These are phyloP conservation scores for Sciurus niger DNA, from an alignment of 2,113 vertebrate genomes.

Conservation along the genomic window DNA sequence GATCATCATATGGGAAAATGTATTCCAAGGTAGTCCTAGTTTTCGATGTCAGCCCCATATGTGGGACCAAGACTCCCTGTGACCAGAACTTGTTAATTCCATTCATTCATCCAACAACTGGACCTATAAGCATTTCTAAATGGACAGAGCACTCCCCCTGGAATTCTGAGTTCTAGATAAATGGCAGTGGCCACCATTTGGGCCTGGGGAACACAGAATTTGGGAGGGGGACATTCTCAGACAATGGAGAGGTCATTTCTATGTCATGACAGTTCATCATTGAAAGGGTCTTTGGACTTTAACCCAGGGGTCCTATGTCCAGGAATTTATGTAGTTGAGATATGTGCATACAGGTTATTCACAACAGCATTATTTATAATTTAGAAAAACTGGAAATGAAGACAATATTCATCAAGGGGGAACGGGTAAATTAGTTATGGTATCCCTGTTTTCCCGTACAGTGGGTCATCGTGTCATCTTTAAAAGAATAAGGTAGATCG, in stretches of 20 bases:
- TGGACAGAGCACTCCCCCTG: neutral
- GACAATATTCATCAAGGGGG: neutral
- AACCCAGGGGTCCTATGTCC: neutral
- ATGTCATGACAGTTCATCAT: neutral
- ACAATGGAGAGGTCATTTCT: neutral
- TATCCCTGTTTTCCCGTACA: neutral
- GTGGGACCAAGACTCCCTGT: neutral
- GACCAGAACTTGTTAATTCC: neutral
- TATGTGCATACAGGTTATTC: slow-evolving; percentile 1
- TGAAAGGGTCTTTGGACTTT: neutral
- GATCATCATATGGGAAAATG: neutral
- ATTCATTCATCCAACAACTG: neutral
- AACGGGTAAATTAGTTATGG: neutral
- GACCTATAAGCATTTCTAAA: neutral
- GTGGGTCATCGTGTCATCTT: neutral
- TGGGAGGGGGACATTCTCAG: neutral
- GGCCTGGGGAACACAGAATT: neutral
- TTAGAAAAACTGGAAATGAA: slow-evolving; percentile 34
- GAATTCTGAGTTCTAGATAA: neutral
- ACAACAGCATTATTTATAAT: neutral
- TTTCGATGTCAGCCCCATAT: neutral
- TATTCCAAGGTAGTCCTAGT: neutral
- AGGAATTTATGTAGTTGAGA: slow-evolving; percentile 16
- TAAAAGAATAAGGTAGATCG: neutral
- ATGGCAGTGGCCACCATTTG: neutral